These are phyloP conservation scores for Zophobas morio DNA, from an alignment of 1,140 invertebrate species.

Conservation along the genomic window DNA sequence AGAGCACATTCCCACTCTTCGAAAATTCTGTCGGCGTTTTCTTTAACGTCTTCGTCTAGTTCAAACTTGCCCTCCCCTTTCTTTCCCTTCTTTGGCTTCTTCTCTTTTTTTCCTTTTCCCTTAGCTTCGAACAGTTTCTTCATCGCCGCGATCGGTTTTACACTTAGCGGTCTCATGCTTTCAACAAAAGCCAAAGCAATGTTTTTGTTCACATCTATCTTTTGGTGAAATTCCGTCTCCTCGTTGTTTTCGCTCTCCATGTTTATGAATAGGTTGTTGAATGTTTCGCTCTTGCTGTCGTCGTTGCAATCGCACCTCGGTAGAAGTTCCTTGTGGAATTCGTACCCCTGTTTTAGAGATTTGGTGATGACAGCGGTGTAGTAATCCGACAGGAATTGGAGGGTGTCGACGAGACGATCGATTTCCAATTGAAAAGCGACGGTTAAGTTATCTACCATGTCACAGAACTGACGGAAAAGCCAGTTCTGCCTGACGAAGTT, in stretches of 20 bases:
- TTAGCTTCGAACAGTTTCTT: conserved; percentile 27
- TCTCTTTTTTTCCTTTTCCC: conserved; percentile 31
- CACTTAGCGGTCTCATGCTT: conserved; percentile 21
- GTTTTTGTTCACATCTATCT: conserved; percentile 8
- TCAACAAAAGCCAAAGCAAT: conserved; percentile 27
- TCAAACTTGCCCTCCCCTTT: conserved; percentile 37
- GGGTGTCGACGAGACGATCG: conserved; percentile 70
- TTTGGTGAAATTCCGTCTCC: background rate
- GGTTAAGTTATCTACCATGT: conserved; percentile 71
- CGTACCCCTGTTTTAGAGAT: conserved; percentile 35
- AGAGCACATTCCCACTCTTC: conserved; percentile 72
- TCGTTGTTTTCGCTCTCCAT: conserved; percentile 5
- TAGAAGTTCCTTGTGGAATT: conserved; percentile 13
- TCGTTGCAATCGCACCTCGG: conserved; percentile 1
- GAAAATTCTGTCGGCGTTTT: conserved; percentile 50
- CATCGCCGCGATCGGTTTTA: conserved; percentile 14
- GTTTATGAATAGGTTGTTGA: background rate
- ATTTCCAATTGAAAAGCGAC: conserved; percentile 72
- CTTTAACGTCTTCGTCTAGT: conserved; percentile 50
- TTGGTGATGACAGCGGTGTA: conserved; percentile 70
- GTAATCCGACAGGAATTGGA: conserved; percentile 72
- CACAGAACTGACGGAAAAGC: conserved; percentile 68
- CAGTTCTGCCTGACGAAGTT: conserved; percentile 71
- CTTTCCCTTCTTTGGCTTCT: conserved; percentile 18
- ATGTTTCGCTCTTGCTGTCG: conserved; percentile 5